phyloP scores from a whole-genome alignment of 2,113 vertebrate species.

The Mirounga angustirostris region DNA sequence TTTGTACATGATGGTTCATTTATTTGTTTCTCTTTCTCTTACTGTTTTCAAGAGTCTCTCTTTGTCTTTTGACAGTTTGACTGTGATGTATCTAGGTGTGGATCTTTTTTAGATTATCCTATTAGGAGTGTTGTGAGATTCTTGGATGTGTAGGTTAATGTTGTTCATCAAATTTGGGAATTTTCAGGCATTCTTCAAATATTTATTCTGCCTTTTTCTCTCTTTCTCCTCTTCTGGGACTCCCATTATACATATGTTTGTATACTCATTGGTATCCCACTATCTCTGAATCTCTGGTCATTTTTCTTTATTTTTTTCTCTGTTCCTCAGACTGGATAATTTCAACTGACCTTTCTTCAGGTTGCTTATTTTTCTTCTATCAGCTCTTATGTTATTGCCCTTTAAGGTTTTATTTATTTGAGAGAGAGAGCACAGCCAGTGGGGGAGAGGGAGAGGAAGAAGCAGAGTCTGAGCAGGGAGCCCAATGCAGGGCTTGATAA shows the following conservation, averaged over 20 bases:
- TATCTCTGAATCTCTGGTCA: neutral
- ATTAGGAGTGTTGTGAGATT: neutral
- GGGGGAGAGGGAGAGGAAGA: neutral
- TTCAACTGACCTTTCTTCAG: neutral
- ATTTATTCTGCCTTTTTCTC: neutral
- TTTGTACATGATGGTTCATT: neutral
- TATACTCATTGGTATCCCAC: neutral
- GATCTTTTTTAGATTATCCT: neutral
- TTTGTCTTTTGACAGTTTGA: slow-evolving; percentile 20
- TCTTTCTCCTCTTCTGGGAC: neutral
- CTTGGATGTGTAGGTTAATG: neutral
- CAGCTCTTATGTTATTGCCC: neutral
- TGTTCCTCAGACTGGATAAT: neutral
- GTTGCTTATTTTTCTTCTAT: neutral
- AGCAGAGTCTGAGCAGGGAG: neutral
- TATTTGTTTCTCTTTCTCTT: neutral
- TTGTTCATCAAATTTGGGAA: neutral
- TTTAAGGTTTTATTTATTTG: neutral
- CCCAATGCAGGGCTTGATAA: neutral
- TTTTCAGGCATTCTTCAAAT: neutral
- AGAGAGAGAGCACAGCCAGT: neutral
- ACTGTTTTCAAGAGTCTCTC: neutral
- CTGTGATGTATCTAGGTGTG: neutral
- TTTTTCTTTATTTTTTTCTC: neutral
- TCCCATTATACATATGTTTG: neutral